Evolutionary conservation across 2,888 invertebrate genomes (phyloP).

Genomic region (Archips crataeganus): DNA sequence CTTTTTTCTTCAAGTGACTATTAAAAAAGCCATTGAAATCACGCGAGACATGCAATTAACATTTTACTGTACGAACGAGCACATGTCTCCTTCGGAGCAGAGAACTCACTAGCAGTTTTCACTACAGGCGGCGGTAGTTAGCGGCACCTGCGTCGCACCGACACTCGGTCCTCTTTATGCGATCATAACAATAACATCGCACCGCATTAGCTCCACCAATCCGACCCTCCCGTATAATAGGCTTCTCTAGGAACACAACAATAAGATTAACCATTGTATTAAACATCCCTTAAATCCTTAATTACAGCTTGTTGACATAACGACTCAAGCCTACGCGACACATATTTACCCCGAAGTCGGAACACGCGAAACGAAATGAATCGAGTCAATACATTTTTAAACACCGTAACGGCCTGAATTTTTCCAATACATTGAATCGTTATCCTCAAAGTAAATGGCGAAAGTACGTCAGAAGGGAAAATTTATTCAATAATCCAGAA

Average conservation of each 20-base stretch:
- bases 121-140: conserved; percentile 61
- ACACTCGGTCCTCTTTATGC: conserved; percentile 62
- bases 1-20: not conserved
- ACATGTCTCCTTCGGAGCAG: conserved; percentile 51
- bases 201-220: conserved; percentile 52
- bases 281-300: conserved; percentile 51
- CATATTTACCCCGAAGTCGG: conserved; percentile 29
- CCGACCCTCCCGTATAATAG: conserved; percentile 51
- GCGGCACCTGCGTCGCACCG: conserved; percentile 63
- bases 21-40: not conserved
- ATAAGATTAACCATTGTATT: conserved; percentile 50
- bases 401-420: conserved; percentile 55
- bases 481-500: conserved; percentile 80
- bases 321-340: conserved; percentile 25
- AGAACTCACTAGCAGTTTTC: conserved; percentile 57
- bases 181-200: conserved; percentile 65
- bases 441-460: conserved; percentile 56
- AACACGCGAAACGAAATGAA: conserved; percentile 35
- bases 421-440: conserved; percentile 69
- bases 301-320: conserved; percentile 40
- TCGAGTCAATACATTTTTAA: conserved; percentile 50
- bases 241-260: conserved; percentile 49
- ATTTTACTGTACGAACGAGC: conserved; percentile 16
- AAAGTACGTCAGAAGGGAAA: conserved; percentile 66
- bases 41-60: conserved; percentile 24